phyloP scores from a whole-genome alignment of 2,888 invertebrate genomes.

The Gisinianus flammeolus region DNA sequence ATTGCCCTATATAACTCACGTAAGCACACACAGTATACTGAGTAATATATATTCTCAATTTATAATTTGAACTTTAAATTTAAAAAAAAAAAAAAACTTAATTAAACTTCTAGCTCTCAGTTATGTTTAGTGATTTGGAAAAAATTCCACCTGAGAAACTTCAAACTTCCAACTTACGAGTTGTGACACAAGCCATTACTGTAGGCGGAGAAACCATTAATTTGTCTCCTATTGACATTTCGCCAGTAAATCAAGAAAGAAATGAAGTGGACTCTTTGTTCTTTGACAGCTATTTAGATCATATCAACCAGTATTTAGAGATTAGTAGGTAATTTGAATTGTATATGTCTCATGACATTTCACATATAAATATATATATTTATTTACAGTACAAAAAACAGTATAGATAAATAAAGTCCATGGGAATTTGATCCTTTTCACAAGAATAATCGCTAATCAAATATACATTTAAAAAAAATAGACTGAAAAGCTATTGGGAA shows the following conservation, averaged over 20 bases:
- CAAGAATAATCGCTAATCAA: no score
- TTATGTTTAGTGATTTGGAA: slow-evolving; percentile 61
- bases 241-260: slow-evolving; percentile 40
- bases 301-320: slow-evolving; percentile 33
- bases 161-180: slow-evolving; percentile 56
- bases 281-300: slow-evolving; percentile 28
- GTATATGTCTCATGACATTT: slow-evolving; percentile 1
- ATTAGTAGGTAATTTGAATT: slow-evolving; percentile 28
- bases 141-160: slow-evolving; percentile 60
- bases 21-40: slow-evolving; percentile 59
- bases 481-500: slow-evolving; percentile 53
- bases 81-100: background rate
- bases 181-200: slow-evolving; percentile 57
- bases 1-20: slow-evolving; percentile 64
- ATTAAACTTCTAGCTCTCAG: slow-evolving; percentile 58
- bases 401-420: no score
- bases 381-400: no score
- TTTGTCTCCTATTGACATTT: slow-evolving; percentile 45
- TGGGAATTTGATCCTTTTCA: no score
- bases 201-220: slow-evolving; percentile 53
- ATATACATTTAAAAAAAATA: background rate
- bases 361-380: no score
- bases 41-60: no score
- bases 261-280: slow-evolving; percentile 32
- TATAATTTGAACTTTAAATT: background rate